Evolutionary conservation across 2,888 invertebrate genomes (phyloP), one percentile per base, ranked within the genome.

Genomic region (Leptinotarsa peninsularis): DNA sequence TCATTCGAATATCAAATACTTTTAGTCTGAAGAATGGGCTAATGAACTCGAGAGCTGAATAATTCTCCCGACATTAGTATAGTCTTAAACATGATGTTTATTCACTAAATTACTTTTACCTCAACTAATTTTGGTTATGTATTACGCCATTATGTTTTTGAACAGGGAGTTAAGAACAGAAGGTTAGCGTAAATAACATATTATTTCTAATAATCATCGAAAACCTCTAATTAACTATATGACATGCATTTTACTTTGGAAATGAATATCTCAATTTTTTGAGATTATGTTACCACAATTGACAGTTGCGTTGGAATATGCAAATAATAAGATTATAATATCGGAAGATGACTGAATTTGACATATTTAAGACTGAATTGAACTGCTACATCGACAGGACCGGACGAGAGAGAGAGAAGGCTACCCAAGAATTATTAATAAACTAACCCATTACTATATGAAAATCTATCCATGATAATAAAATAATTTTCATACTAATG

Each of bases 141-240:
- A 52, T 52, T 52, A 52, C 15, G 58, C 58, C 58, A 58, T 23
- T 58, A 58, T 21, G 18, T 58, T 43, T 63, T 63, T 63, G n/a
- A 63, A 63, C 56, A 17, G n/a, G n/a, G 33, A 63, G 33, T 27
- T 54, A 66, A 33, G 43, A 72, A 72, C 72, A 72, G 72, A 72
- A 72, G 72, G 72, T 21, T 56, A 56, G 72, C 72, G 72, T 63
- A 43, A 63, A 63, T 63, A 63, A 43, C 27, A 33, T 33, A 63
- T 63, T 63, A 43, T 21, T 33, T 43, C 63, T 63, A 63, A 63
- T 43, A 27, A 63, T n/a, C 43, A 63, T 63, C 33, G 33, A 63
- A 43, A 63, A 63, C 63, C 63, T 10, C n/a, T n/a, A 17, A 63
- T 63, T 63, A 33, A 63, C 15, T 63, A 63, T 17, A 43, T 43